Conservation (phyloP, 2,888 invertebrate genomes). For the Agrotis puta region DNA sequence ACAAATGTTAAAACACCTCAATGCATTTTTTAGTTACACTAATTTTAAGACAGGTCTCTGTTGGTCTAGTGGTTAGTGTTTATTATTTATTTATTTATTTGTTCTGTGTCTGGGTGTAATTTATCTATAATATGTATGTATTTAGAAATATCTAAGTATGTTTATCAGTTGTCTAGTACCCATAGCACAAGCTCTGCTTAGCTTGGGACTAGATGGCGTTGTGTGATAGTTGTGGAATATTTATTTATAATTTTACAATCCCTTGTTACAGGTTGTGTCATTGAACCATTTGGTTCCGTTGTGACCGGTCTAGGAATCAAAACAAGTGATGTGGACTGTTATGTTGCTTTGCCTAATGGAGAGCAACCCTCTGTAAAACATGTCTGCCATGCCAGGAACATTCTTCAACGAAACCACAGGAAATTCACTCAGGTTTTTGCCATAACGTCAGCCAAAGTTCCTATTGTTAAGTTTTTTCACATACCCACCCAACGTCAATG, state of each 20-base stretch:
- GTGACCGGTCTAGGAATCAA: conserved; percentile 93
- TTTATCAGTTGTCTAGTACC: too few species aligned
- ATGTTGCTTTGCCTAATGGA: conserved; percentile 83
- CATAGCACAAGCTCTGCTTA: too few species aligned
- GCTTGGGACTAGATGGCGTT: too few species aligned
- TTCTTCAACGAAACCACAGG: conserved; percentile 76
- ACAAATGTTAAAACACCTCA: not conserved
- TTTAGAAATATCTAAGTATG: too few species aligned
- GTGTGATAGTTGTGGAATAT: too few species aligned
- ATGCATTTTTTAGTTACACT: too few species aligned
- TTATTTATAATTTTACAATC: conserved; percentile 12
- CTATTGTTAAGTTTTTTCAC: conserved; percentile 94
- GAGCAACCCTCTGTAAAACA: conserved; percentile 47
- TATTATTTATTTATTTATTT: too few species aligned
- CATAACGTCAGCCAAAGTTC: conserved; percentile 93
- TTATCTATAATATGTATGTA: too few species aligned
- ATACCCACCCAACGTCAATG: conserved; percentile 91
- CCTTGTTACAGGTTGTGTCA: conserved; percentile 77
- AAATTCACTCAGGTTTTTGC: conserved; percentile 90
- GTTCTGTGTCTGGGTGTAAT: too few species aligned
- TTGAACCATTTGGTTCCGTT: conserved; percentile 93
- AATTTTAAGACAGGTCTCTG: too few species aligned
- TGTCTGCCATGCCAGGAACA: conserved; percentile 75
- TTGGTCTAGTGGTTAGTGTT: too few species aligned
- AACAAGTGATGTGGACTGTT: conserved; percentile 94